Evolutionary conservation across 2,888 invertebrate species (phyloP).

Genomic region (Conistra vaccinii): DNA sequence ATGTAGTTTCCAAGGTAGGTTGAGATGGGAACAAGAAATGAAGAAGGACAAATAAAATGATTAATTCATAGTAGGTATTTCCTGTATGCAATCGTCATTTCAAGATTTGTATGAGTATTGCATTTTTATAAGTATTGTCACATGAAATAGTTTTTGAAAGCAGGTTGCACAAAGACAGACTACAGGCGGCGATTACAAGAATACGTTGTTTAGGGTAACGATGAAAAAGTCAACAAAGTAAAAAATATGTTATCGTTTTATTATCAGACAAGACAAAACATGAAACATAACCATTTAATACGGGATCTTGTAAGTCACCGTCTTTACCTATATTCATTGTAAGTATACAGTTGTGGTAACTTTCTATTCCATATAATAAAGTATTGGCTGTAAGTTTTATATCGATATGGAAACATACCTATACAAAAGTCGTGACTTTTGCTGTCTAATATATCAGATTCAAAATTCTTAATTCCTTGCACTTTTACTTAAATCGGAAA

Average conservation of each 20-base stretch:
- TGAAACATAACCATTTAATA: neutral
- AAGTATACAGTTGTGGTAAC: constrained; percentile 49
- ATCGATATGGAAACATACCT: neutral
- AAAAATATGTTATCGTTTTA: constrained; percentile 34
- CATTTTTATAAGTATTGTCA: neutral
- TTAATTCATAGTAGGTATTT: constrained; percentile 3
- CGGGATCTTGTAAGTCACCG: constrained; percentile 5
- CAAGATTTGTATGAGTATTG: neutral
- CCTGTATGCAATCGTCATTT: neutral
- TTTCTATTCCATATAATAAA: constrained; percentile 19
- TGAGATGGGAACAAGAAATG: neutral
- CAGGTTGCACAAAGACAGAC: neutral
- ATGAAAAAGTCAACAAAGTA: constrained; percentile 24
- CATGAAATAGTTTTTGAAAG: neutral
- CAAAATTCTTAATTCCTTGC: constrained; percentile 63
- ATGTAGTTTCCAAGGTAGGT: constrained; percentile 1
- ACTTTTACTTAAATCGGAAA: constrained; percentile 72
- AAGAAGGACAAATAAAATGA: neutral
- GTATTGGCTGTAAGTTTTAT: constrained; percentile 17
- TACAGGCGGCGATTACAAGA: neutral
- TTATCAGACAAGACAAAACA: constrained; percentile 37
- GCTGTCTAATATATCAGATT: constrained; percentile 28
- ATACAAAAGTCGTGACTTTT: constrained; percentile 6
- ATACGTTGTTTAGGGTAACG: neutral
- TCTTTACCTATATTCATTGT: neutral